A percentile compares a stretch with the other conserved stretches of the same genome.
Conservation (phyloP, 2,888 invertebrate genomes). For the Mongoloraphidia duomilia region DNA sequence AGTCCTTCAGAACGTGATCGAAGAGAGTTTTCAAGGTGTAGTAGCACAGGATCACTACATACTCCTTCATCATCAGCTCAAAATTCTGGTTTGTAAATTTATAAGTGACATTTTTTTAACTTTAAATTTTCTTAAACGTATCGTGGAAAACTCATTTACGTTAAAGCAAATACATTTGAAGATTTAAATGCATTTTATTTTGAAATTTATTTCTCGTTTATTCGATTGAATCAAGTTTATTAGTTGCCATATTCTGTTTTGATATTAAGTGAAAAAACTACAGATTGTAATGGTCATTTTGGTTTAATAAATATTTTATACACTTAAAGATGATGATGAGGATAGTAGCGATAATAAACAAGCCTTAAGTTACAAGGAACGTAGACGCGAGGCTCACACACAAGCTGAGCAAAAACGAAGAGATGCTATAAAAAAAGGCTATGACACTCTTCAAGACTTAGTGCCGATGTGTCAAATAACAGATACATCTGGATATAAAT, state of each 20-base stretch:
- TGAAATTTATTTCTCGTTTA: too few species aligned
- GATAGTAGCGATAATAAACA: conserved; percentile 42
- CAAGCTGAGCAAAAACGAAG: conserved; percentile 92
- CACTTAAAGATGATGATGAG: conserved; percentile 41
- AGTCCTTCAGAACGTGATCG: conserved; percentile 37
- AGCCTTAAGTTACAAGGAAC: conserved; percentile 78
- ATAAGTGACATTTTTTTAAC: too few species aligned
- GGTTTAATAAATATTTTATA: background rate
- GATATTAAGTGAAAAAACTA: too few species aligned
- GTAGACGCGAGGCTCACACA: conserved; percentile 88
- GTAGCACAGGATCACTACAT: conserved; percentile 63
- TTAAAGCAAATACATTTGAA: too few species aligned
- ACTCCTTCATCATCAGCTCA: conserved; percentile 68
- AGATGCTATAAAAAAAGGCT: conserved; percentile 95
- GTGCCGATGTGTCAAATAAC: conserved; percentile 90
- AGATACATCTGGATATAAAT: conserved; percentile 82
- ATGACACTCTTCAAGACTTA: conserved; percentile 82
- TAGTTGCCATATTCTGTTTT: too few species aligned
- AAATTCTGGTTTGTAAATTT: conserved; percentile 45
- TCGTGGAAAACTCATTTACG: too few species aligned
- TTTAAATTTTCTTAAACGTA: too few species aligned
- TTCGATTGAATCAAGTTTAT: too few species aligned
- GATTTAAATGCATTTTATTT: too few species aligned
- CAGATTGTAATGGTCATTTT: background rate
- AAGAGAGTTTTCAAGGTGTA: conserved; percentile 53